Percentiles rank a stretch among this genome's conserved stretches.
Conservation (phyloP, 92 coral and sea anemone species). For the Epizoanthus fatuus region DNA sequence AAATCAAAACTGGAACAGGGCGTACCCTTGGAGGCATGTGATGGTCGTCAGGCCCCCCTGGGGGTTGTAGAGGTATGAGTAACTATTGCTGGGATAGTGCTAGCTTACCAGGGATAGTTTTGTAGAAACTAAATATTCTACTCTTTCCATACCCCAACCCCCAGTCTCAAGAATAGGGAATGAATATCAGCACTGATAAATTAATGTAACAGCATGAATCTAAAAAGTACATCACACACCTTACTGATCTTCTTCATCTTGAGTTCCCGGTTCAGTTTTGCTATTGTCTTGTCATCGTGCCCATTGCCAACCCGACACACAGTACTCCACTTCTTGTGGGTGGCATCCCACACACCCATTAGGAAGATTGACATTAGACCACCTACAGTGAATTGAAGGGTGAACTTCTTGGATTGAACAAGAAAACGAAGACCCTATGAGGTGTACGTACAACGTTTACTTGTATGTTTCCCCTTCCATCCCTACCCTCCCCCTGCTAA, state of each 20-base stretch:
- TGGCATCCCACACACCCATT: constrained; percentile 95
- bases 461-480: no score
- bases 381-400: constrained; percentile 55
- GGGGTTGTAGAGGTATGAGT: no score
- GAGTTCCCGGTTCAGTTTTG: constrained; percentile 84
- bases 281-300: constrained; percentile 96
- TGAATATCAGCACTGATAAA: no score
- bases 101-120: no score
- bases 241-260: constrained; percentile 95
- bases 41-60: neutral
- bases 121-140: no score
- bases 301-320: constrained; percentile 98
- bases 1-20: neutral
- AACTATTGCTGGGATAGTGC: no score
- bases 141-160: no score
- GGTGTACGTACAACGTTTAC: neutral
- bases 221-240: constrained; percentile 44
- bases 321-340: constrained; percentile 90
- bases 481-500: no score
- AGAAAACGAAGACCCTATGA: neutral
- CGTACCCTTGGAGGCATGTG: neutral
- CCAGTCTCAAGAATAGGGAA: no score
- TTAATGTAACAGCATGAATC: neutral
- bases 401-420: no score
- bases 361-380: constrained; percentile 98